phyloP scores from a whole-genome alignment of 2,888 invertebrate species.

The Caenorhabditis sp. region DNA sequence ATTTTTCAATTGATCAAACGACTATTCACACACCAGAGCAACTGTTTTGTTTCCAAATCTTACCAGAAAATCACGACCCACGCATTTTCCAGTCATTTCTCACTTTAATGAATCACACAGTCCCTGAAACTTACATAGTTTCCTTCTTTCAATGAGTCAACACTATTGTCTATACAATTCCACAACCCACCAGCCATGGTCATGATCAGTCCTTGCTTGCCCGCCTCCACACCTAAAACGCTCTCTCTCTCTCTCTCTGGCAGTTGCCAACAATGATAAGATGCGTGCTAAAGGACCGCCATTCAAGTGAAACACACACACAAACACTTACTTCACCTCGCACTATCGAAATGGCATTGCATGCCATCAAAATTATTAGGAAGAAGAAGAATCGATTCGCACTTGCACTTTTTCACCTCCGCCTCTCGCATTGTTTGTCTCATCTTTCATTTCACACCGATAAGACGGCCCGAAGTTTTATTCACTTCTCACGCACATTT shows the following conservation, averaged over 20 bases:
- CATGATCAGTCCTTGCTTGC: conserved; percentile 20
- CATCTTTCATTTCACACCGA: conserved; percentile 18
- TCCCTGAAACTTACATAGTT: too few relatives aligned
- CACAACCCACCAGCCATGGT: background rate
- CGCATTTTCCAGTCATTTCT: too few relatives aligned
- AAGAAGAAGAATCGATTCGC: conserved; percentile 13
- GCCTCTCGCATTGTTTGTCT: conserved; percentile 19
- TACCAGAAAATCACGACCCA: too few relatives aligned
- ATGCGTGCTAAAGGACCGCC: conserved; percentile 45
- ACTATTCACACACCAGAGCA: too few relatives aligned
- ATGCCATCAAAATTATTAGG: conserved; percentile 31
- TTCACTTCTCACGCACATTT: background rate
- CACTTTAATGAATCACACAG: too few relatives aligned
- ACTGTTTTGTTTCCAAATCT: too few relatives aligned
- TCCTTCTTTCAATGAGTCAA: background rate
- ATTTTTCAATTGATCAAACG: too few relatives aligned
- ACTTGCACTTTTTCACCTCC: conserved; percentile 30
- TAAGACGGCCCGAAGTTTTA: conserved; percentile 4
- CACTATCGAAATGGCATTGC: conserved; percentile 38
- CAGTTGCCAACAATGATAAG: conserved; percentile 41
- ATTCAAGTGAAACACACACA: conserved; percentile 42
- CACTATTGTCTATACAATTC: conserved; percentile 2
- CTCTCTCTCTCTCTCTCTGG: conserved; percentile 16
- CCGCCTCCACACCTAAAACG: conserved; percentile 5
- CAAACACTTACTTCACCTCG: conserved; percentile 45